Evolutionary conservation across 92 coral and sea anemone genomes (phyloP).

Genomic region (Blastomussa wellsi): DNA sequence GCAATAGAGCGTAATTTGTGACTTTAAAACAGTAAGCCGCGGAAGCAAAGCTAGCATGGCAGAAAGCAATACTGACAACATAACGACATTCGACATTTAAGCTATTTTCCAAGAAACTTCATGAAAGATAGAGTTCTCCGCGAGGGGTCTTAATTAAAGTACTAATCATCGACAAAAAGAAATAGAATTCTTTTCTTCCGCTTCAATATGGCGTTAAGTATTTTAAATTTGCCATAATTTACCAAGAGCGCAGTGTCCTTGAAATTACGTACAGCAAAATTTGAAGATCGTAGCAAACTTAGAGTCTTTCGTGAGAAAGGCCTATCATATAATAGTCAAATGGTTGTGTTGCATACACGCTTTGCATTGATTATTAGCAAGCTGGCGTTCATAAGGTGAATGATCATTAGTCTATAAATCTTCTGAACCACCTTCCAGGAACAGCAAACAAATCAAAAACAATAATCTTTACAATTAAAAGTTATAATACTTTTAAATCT

Average conservation of each 20-base stretch:
- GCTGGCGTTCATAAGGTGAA: background rate
- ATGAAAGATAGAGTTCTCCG: background rate
- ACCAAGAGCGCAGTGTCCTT: too few relatives aligned
- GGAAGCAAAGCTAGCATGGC: background rate
- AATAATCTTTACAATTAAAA: background rate
- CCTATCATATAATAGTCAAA: background rate
- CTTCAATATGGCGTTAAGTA: background rate
- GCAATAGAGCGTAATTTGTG: background rate
- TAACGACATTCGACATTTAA: background rate
- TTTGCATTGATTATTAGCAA: background rate
- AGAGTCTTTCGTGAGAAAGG: too few relatives aligned
- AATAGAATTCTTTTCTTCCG: background rate
- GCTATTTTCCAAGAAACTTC: background rate
- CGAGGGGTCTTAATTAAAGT: background rate
- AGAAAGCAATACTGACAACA: background rate
- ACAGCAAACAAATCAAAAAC: background rate
- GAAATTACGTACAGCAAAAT: too few relatives aligned
- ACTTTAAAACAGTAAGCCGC: background rate
- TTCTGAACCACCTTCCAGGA: background rate
- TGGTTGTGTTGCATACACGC: background rate
- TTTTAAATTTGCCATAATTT: background rate
- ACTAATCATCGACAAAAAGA: background rate
- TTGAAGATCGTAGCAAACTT: too few relatives aligned
- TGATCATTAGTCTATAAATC: background rate
- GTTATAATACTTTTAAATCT: background rate